phyloP scores from a whole-genome alignment of 2,113 vertebrate genomes.

The Peucedramus taeniatus region DNA sequence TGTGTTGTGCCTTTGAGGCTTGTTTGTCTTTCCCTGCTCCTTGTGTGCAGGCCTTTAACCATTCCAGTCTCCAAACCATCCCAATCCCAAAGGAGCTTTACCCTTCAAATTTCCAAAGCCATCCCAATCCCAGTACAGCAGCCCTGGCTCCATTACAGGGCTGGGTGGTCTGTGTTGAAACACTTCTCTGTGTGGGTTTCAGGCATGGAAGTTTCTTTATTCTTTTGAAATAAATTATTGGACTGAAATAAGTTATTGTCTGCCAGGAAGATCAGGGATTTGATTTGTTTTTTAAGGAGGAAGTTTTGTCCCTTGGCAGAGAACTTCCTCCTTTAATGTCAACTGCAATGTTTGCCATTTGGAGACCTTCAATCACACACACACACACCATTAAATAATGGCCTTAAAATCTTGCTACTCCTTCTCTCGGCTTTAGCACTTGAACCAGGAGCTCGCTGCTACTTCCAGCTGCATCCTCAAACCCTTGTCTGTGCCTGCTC shows the following conservation, averaged over 20 bases:
- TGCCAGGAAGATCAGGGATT: not conserved
- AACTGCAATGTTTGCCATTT: not conserved
- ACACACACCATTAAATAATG: not conserved
- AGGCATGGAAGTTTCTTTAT: not conserved
- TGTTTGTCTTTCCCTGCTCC: conserved; percentile 33
- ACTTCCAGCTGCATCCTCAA: not conserved
- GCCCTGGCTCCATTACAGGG: not conserved
- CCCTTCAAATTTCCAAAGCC: not conserved
- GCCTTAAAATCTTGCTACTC: not conserved
- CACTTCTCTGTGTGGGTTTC: not conserved
- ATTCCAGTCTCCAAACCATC: not conserved
- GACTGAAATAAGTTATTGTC: not conserved
- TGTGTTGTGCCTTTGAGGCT: conserved; percentile 26
- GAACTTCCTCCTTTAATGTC: not conserved
- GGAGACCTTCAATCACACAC: not conserved
- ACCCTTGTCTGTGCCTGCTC: not conserved
- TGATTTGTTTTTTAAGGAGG: not conserved
- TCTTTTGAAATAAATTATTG: not conserved
- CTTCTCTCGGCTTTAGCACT: not conserved
- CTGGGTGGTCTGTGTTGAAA: not conserved
- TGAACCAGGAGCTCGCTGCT: not conserved
- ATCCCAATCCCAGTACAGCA: not conserved
- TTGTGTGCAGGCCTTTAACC: not conserved
- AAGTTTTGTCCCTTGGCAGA: not conserved
- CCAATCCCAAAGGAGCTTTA: not conserved